Evolutionary conservation across 1,140 invertebrate species (phyloP).

Genomic region (Sinonovacula constricta): DNA sequence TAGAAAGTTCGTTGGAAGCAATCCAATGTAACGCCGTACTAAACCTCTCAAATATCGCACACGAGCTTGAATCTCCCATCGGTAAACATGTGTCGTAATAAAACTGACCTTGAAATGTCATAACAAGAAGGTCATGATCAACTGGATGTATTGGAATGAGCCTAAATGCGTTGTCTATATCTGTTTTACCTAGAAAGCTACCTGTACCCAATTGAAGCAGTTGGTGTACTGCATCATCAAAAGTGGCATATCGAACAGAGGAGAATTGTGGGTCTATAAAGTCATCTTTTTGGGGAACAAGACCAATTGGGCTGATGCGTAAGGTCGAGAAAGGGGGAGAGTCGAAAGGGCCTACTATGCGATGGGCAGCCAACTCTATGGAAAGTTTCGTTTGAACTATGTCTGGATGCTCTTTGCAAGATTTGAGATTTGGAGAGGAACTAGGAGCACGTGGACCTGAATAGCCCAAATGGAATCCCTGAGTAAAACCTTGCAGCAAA

Average conservation of each 20-base stretch:
- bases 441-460: background rate
- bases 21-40: constrained; percentile 14
- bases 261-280: background rate
- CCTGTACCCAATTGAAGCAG: constrained; percentile 4
- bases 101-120: constrained; percentile 1
- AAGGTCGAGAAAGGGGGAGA: background rate
- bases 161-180: constrained; percentile 28
- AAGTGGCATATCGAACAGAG: background rate
- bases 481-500: constrained; percentile 33
- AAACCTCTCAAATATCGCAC: constrained; percentile 22
- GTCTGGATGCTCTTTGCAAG: background rate
- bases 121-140: constrained; percentile 17
- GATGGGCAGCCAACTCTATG: background rate
- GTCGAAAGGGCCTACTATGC: constrained; percentile 13
- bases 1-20: background rate
- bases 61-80: constrained; percentile 8
- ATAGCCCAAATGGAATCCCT: constrained; percentile 32
- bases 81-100: constrained; percentile 32
- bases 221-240: constrained; percentile 9
- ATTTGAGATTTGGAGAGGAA: constrained; percentile 1
- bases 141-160: constrained; percentile 23
- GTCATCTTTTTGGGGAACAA: constrained; percentile 20
- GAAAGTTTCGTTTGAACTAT: constrained; percentile 4
- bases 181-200: constrained; percentile 4
- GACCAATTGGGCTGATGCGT: constrained; percentile 10